Evolutionary conservation across 2,113 vertebrate genomes (phyloP).

Genomic region (Zootoca vivipara): DNA sequence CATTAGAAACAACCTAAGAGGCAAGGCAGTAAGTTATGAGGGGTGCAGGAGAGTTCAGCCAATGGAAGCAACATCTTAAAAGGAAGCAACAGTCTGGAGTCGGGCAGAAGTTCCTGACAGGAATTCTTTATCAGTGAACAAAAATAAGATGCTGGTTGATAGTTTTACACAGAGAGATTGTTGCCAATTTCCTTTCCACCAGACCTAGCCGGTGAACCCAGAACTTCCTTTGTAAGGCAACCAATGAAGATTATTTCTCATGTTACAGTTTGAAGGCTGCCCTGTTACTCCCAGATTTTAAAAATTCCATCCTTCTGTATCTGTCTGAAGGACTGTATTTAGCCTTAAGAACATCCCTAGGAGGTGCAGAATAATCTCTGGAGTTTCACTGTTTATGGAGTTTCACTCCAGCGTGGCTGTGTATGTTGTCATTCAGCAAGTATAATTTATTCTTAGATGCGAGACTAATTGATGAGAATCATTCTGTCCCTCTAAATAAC

Average conservation of each 20-base stretch:
- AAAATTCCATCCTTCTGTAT: background rate
- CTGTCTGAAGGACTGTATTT: background rate
- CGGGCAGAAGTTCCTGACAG: background rate
- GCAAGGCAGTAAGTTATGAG: background rate
- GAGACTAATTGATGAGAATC: background rate
- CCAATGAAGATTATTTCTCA: background rate
- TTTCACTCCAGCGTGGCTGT: background rate
- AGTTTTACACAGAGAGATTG: background rate
- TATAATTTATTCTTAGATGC: background rate
- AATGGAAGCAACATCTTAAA: background rate
- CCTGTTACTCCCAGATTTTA: background rate
- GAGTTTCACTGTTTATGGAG: background rate
- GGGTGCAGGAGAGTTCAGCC: background rate
- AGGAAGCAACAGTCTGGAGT: background rate
- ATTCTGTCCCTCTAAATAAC: background rate
- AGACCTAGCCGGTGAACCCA: background rate
- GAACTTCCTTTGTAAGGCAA: background rate
- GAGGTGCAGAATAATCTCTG: background rate
- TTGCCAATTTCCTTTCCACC: background rate
- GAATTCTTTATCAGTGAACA: background rate
- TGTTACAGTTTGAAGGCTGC: background rate
- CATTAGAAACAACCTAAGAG: background rate
- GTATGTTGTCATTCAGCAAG: background rate
- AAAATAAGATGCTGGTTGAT: background rate
- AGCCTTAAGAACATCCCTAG: too few relatives aligned